phyloP scores from a whole-genome alignment of 2,113 vertebrate genomes.

The Steatornis caripensis region DNA sequence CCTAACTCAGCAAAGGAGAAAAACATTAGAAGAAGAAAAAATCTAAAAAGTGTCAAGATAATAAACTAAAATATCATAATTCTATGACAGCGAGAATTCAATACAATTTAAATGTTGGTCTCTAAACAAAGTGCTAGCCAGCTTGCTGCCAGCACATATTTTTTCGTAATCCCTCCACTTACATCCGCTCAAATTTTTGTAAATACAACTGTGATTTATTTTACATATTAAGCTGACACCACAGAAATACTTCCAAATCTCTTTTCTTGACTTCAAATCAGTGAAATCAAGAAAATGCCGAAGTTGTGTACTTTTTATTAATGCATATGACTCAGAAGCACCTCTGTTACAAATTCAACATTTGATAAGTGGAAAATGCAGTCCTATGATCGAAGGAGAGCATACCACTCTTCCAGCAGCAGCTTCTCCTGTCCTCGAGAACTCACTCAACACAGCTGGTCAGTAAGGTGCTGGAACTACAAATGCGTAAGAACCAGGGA shows the following conservation, averaged over 20 bases:
- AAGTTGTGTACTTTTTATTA: neutral
- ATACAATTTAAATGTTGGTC: neutral
- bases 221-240: neutral
- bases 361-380: neutral
- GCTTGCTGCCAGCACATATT: neutral
- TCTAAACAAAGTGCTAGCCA: neutral
- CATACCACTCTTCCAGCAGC: neutral
- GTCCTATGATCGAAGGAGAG: neutral
- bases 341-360: rapidly evolving
- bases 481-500: neutral
- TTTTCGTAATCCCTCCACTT: neutral
- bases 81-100: neutral
- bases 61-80: neutral
- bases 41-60: neutral
- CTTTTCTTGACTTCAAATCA: neutral
- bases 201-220: neutral
- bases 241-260: neutral
- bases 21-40: neutral
- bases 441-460: neutral
- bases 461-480: neutral
- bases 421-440: neutral
- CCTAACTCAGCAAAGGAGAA: neutral
- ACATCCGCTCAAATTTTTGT: neutral
- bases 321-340: neutral
- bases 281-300: neutral